Evolutionary conservation across 2,113 vertebrate species (phyloP).

Genomic region (Thunnus thynnus): DNA sequence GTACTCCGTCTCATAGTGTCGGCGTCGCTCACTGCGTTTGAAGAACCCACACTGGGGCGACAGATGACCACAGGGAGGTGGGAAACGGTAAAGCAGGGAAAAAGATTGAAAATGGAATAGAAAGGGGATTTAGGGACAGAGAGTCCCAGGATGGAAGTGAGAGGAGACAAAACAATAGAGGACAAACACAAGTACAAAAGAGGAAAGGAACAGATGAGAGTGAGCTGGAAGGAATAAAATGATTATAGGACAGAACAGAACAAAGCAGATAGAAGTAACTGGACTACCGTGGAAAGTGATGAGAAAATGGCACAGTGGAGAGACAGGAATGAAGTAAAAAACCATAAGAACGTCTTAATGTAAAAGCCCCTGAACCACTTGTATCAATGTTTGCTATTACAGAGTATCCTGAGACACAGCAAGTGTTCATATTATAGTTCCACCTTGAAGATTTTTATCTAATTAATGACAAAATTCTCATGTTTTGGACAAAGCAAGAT

Average conservation of each 20-base stretch:
- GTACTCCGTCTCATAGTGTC: slow-evolving; percentile 89
- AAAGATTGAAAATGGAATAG: slow-evolving; percentile 33
- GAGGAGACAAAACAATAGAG: slow-evolving; percentile 38
- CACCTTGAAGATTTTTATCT: neutral
- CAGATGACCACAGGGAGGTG: slow-evolving; percentile 30
- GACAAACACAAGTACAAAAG: slow-evolving; percentile 44
- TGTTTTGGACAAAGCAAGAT: neutral
- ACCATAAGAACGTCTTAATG: neutral
- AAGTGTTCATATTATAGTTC: neutral
- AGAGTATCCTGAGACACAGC: neutral
- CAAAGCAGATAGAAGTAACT: slow-evolving; percentile 24
- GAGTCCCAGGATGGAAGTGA: slow-evolving; percentile 20
- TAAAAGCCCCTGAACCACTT: neutral
- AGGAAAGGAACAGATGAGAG: slow-evolving; percentile 42
- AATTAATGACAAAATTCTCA: neutral
- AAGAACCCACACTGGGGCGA: slow-evolving; percentile 92
- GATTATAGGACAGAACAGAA: slow-evolving; percentile 52
- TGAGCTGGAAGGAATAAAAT: slow-evolving; percentile 43
- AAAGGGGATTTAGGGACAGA: slow-evolving; percentile 34
- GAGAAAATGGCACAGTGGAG: neutral
- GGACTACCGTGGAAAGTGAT: neutral
- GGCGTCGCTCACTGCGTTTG: slow-evolving; percentile 84
- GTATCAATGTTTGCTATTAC: neutral
- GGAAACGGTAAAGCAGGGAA: neutral
- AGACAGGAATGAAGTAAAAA: neutral